A percentile compares a stretch with the other conserved stretches of the same genome.
These are phyloP conservation scores for Drosophila cracens DNA, from an alignment of 2,888 invertebrate genomes.

Conservation along the genomic window DNA sequence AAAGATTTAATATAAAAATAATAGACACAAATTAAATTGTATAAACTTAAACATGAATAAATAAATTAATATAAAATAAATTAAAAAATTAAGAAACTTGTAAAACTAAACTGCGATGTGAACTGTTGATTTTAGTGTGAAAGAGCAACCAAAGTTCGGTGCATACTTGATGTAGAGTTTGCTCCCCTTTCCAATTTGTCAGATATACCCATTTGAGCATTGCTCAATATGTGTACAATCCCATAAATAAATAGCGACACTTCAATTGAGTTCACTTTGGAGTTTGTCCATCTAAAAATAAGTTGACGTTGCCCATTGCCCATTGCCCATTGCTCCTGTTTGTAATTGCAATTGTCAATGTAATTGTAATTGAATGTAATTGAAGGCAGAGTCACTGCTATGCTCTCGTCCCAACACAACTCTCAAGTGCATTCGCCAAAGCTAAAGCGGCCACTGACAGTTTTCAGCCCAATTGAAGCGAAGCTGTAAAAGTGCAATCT, in stretches of 20 bases:
- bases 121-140: not conserved
- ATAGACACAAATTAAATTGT: too few species aligned
- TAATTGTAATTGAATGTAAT: slow-evolving; percentile 64
- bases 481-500: slow-evolving; percentile 72
- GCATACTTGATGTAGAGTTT: not conserved
- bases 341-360: slow-evolving; percentile 18
- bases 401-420: slow-evolving; percentile 24
- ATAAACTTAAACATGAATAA: too few species aligned
- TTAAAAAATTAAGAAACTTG: not conserved
- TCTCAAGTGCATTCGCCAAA: slow-evolving; percentile 48
- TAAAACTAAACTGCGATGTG: not conserved
- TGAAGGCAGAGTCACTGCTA: slow-evolving; percentile 45
- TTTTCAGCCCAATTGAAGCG: slow-evolving; percentile 52
- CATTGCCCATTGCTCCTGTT: slow-evolving; percentile 21
- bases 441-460: slow-evolving; percentile 53
- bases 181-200: not conserved
- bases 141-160: not conserved
- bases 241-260: slow-evolving; percentile 56
- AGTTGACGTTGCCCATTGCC: slow-evolving; percentile 21
- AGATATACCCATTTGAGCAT: not conserved
- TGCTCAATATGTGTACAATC: not conserved
- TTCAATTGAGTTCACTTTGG: slow-evolving; percentile 57
- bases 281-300: slow-evolving; percentile 64
- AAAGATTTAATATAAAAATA: too few species aligned
- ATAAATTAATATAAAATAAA: not conserved